Conservation (phyloP, 1,140 invertebrate genomes). For the Mesaphorura yosii region DNA sequence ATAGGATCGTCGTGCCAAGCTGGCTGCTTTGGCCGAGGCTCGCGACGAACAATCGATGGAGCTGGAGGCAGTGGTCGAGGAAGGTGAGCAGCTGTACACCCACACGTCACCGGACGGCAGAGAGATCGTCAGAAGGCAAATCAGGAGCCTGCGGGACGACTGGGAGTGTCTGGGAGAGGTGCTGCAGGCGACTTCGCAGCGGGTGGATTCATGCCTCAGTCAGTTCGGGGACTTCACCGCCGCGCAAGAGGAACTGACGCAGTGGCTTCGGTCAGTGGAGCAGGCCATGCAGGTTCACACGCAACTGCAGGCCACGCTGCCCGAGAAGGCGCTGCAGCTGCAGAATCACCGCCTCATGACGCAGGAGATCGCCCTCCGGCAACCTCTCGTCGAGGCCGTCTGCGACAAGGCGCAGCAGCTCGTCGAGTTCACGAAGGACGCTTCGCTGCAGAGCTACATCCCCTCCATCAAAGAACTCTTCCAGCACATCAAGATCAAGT, state of each 20-base stretch:
- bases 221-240: conserved; percentile 79
- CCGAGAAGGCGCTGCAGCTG: conserved; percentile 85
- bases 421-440: conserved; percentile 78
- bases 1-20: conserved; percentile 66
- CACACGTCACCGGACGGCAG: conserved; percentile 87
- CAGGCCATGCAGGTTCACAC: conserved; percentile 81
- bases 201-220: conserved; percentile 73
- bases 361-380: conserved; percentile 87
- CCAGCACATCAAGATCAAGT: conserved; percentile 37
- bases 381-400: conserved; percentile 74
- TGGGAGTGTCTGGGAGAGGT: conserved; percentile 82
- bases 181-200: conserved; percentile 56
- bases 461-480: conserved; percentile 82
- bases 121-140: conserved; percentile 78
- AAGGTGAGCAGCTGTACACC: conserved; percentile 80
- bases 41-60: conserved; percentile 65
- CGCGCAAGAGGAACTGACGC: conserved; percentile 78
- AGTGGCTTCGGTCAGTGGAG: conserved; percentile 84
- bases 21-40: conserved; percentile 66
- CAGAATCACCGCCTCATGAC: conserved; percentile 60
- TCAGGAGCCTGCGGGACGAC: conserved; percentile 60
- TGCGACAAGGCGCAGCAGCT: conserved; percentile 82
- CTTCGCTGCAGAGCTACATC: conserved; percentile 68
- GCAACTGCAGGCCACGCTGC: conserved; percentile 75
- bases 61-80: conserved; percentile 74